Conservation (phyloP, 1,140 invertebrate species). For the Augochlora pura region DNA sequence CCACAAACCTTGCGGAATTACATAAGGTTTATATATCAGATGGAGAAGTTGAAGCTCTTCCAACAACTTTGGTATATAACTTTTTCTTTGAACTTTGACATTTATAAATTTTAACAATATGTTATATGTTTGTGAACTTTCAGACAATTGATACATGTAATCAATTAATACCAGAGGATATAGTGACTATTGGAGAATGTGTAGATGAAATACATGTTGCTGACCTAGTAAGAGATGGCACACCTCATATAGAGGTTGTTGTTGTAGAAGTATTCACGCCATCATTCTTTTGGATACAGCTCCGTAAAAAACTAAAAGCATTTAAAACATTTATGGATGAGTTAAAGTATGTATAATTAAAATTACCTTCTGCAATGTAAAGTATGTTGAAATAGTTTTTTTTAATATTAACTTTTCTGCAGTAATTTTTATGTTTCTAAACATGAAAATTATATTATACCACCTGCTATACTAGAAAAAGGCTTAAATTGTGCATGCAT, state of each 20-base stretch:
- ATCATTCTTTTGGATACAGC: slow-evolving; percentile 75
- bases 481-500: slow-evolving; percentile 73
- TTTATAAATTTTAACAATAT: too few species aligned
- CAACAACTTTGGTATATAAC: slow-evolving; percentile 60
- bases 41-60: slow-evolving; percentile 56
- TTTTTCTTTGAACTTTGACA: background rate
- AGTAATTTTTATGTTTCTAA: slow-evolving; percentile 69
- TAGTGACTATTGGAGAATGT: slow-evolving; percentile 65
- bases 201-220: slow-evolving; percentile 65
- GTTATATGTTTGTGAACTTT: slow-evolving; percentile 29
- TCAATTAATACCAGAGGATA: slow-evolving; percentile 61
- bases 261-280: slow-evolving; percentile 72
- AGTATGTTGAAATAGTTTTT: slow-evolving; percentile 10
- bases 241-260: slow-evolving; percentile 55
- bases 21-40: slow-evolving; percentile 44
- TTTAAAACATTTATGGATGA: slow-evolving; percentile 66
- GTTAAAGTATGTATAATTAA: slow-evolving; percentile 65
- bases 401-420: slow-evolving; percentile 34
- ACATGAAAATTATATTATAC: slow-evolving; percentile 59
- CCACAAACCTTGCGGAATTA: slow-evolving; percentile 23
- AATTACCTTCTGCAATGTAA: slow-evolving; percentile 13
- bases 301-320: slow-evolving; percentile 48
- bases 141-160: slow-evolving; percentile 54
- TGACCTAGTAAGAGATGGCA: slow-evolving; percentile 30
- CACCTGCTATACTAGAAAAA: slow-evolving; percentile 66